These are phyloP conservation scores for Platysternon megacephalum DNA, from an alignment of 2,113 vertebrate genomes.

Conservation along the genomic window DNA sequence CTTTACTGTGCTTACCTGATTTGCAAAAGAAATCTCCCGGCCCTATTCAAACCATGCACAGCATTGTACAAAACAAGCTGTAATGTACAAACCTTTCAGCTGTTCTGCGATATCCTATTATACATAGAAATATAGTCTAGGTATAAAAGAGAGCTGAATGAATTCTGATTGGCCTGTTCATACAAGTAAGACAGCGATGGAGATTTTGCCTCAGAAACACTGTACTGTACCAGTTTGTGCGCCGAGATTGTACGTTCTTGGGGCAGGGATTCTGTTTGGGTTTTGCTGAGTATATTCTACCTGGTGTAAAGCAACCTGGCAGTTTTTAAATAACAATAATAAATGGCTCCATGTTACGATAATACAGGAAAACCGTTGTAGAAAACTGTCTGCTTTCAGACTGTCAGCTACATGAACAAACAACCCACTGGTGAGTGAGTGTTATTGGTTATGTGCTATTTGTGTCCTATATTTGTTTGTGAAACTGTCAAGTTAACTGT, in stretches of 20 bases:
- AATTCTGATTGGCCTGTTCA: neutral
- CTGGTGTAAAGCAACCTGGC: neutral
- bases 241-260: neutral
- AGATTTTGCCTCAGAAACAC: neutral
- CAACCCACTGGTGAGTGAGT: neutral
- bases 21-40: neutral
- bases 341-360: neutral
- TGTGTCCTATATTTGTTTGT: neutral
- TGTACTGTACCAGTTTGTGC: neutral
- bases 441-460: neutral
- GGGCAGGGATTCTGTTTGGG: neutral
- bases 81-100: neutral
- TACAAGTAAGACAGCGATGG: neutral
- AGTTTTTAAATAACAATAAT: constrained; percentile 33
- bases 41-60: neutral
- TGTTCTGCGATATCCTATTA: neutral
- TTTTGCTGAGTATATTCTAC: neutral
- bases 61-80: neutral
- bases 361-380: neutral
- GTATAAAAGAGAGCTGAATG: neutral
- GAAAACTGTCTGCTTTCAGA: neutral
- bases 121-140: neutral
- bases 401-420: neutral
- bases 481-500: neutral
- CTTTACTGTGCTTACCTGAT: neutral